Conservation (phyloP, 2,797 vertebrate species). For the Tenualosa ilisha region DNA sequence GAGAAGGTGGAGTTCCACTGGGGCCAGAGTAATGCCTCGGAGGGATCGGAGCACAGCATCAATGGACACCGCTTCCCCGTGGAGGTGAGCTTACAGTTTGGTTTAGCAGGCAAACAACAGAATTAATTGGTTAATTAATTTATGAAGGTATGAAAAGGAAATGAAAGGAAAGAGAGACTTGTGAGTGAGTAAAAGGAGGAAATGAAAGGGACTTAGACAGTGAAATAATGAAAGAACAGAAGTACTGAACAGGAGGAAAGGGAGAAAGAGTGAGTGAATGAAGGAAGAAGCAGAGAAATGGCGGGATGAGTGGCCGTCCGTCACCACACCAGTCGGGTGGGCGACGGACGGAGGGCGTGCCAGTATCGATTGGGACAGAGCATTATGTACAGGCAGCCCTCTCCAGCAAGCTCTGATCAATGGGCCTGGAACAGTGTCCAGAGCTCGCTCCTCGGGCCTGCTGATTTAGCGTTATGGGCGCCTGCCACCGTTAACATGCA, state of each 20-base stretch:
- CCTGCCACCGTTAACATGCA: constrained; percentile 48
- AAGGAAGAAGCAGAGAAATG: constrained; percentile 8
- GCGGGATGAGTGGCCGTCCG: background rate
- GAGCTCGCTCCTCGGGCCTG: constrained; percentile 28
- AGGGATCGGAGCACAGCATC: constrained; percentile 94
- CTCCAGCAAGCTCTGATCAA: constrained; percentile 43
- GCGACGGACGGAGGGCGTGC: constrained; percentile 44
- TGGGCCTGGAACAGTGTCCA: constrained; percentile 36
- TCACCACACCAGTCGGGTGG: constrained; percentile 22
- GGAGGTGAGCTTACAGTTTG: constrained; percentile 81
- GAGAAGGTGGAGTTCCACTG: constrained; percentile 98
- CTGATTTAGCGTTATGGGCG: constrained; percentile 56
- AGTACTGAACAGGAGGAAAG: too few relatives aligned
- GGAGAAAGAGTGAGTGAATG: background rate
- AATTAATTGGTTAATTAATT: background rate
- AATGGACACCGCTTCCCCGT: constrained; percentile 88
- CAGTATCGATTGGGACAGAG: constrained; percentile 48
- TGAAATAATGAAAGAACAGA: too few relatives aligned
- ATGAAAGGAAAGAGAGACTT: too few relatives aligned
- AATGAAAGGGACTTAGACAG: too few relatives aligned
- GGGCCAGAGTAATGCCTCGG: constrained; percentile 93
- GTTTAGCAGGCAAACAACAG: background rate
- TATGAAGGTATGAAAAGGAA: background rate
- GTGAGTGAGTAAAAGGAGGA: too few relatives aligned
- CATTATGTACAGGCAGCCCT: constrained; percentile 46